These are phyloP conservation scores for Agrenia bidenticulata DNA, from an alignment of 2,888 invertebrate species.

Conservation along the genomic window DNA sequence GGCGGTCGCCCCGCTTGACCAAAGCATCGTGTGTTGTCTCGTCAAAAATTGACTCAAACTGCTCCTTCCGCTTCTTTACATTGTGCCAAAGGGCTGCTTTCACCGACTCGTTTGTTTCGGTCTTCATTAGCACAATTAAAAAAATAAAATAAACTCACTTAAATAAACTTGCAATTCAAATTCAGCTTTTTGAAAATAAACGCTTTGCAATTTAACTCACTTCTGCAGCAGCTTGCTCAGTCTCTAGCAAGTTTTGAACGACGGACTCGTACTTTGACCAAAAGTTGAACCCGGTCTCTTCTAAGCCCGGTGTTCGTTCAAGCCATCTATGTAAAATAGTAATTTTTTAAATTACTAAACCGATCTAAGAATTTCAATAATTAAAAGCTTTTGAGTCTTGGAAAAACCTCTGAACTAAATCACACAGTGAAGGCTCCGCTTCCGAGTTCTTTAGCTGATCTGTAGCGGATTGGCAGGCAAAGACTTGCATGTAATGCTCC, in stretches of 20 bases:
- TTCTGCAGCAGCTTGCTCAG: conserved; percentile 67
- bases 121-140: conserved; percentile 59
- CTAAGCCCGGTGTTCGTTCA: conserved; percentile 89
- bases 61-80: conserved; percentile 74
- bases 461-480: conserved; percentile 70
- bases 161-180: not conserved
- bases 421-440: conserved; percentile 78
- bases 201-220: no score
- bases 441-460: conserved; percentile 68
- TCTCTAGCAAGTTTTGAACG: conserved; percentile 70
- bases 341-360: not conserved
- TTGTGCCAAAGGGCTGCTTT: conserved; percentile 70
- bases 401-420: conserved; percentile 73
- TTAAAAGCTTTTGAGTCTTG: no score
- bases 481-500: conserved; percentile 79
- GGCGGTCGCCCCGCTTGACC: conserved; percentile 79
- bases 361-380: not conserved
- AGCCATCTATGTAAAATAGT: conserved; percentile 66
- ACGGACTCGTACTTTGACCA: conserved; percentile 85
- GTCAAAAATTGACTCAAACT: conserved; percentile 88
- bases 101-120: conserved; percentile 64
- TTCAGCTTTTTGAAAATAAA: not conserved
- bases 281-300: conserved; percentile 82
- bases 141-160: no score
- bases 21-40: conserved; percentile 78